Evolutionary conservation across 2,888 invertebrate genomes (phyloP), one percentile per base, ranked within the genome.

Genomic region (Xanthia icteritia): DNA sequence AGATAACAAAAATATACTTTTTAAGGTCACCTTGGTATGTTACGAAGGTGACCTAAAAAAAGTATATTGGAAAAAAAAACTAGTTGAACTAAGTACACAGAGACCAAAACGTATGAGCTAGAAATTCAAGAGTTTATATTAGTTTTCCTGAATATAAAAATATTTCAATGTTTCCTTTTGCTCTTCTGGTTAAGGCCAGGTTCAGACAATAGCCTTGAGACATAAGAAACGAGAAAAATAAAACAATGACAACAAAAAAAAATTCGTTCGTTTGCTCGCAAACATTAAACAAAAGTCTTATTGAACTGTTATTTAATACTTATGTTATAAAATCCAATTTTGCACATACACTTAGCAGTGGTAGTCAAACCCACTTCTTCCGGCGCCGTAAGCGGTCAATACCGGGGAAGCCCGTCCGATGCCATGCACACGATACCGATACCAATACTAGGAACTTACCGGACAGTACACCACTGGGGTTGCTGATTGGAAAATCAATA

Each of bases 391-490:
- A 27, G 77, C 78, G 78, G 79, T 81, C 83, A 83, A 77, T 71
- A 80, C 80, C 74, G 77, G 79, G 86, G 89, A 89, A 90, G 83
- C 89, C 83, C 84, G 48, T 23, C 4, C 69, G 78, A 68, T 85
- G 87, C 76, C 68, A 76, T 81, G 83, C 78, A 61, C 42, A 72
- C 17, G n/a, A 60, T 78, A 72, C 69, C 56, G 71, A 66, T 83
- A 77, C 81, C 27, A 20, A 76, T 76, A 77, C 81, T 51, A 54
- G 79, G 81, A 83, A 79, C 71, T 39, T 60, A 54, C 36, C 31
- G 36, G 77, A 80, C 65, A 81, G 45, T 66, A 31, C 36, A 65
- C 23, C 76, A 69, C 54, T 36, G 13, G 76, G 76, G 70, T 70
- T n/a, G 42, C n/a, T 66, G 1, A 63, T 61, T 65, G 27, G 65